Evolutionary conservation across 2,797 vertebrate species (phyloP).

Genomic region (Argyrosomus regius): DNA sequence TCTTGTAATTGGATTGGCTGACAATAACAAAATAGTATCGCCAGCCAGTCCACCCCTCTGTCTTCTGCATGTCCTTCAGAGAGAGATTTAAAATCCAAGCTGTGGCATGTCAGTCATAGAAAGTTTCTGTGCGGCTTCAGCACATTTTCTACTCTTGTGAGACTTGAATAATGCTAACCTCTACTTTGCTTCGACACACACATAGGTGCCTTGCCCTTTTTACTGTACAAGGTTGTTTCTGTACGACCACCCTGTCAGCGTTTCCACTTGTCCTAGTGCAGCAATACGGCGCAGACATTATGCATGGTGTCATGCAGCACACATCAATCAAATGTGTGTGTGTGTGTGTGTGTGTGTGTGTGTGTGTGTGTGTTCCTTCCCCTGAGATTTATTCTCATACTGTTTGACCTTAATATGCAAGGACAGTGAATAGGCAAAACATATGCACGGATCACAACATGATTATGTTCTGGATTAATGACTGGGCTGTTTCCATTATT

Average conservation of each 20-base stretch:
- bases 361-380: background rate
- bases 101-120: constrained; percentile 34
- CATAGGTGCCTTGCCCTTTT: constrained; percentile 30
- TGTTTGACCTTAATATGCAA: constrained; percentile 47
- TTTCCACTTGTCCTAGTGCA: constrained; percentile 31
- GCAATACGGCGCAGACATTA: constrained; percentile 40
- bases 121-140: constrained; percentile 53
- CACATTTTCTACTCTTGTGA: constrained; percentile 46
- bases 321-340: constrained; percentile 31
- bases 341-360: background rate
- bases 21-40: background rate
- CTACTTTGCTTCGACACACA: constrained; percentile 30
- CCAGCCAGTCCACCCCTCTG: background rate
- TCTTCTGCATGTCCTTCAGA: background rate
- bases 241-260: constrained; percentile 40
- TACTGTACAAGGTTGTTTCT: constrained; percentile 42
- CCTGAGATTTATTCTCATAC: constrained; percentile 6
- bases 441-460: constrained; percentile 27
- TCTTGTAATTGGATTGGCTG: background rate
- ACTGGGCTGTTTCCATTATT: constrained; percentile 47
- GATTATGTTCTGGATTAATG: constrained; percentile 58
- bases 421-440: constrained; percentile 19
- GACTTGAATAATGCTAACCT: constrained; percentile 55
- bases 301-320: constrained; percentile 26
- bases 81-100: constrained; percentile 30